Evolutionary conservation across 2,888 invertebrate species (phyloP).

Genomic region (Strigamia crassipes): DNA sequence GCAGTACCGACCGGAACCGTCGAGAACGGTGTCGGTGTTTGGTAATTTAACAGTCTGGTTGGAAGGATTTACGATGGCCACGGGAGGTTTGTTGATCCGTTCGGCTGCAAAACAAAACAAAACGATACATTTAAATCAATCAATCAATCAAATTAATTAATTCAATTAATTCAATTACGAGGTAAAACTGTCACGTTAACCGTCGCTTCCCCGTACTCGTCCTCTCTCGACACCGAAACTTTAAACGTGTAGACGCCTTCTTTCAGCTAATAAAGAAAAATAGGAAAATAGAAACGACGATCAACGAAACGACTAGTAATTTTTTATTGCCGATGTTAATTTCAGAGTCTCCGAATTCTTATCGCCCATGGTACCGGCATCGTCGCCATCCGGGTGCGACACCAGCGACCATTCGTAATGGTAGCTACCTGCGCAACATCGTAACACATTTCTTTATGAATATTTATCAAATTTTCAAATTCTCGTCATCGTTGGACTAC

Average conservation of each 20-base stretch:
- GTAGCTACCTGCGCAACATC: not conserved
- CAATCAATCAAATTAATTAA: not conserved
- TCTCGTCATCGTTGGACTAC: conserved; percentile 68
- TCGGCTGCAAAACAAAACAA: conserved; percentile 63
- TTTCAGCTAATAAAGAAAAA: conserved; percentile 55
- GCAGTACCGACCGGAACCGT: conserved; percentile 66
- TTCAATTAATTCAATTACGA: conserved; percentile 57
- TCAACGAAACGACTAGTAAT: not conserved
- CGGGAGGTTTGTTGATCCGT: conserved; percentile 77
- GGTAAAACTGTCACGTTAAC: conserved; percentile 90
- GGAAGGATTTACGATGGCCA: conserved; percentile 82
- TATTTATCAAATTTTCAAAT: too few species aligned
- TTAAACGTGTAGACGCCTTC: conserved; percentile 87
- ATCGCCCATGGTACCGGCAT: conserved; percentile 59
- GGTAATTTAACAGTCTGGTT: conserved; percentile 86
- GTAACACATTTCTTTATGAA: too few species aligned
- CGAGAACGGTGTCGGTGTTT: conserved; percentile 85
- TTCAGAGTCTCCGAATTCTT: conserved; percentile 50
- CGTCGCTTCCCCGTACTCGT: conserved; percentile 64
- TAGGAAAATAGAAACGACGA: not conserved
- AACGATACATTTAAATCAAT: not conserved
- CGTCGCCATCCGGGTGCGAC: conserved; percentile 77
- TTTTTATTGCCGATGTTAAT: conserved; percentile 47
- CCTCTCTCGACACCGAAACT: conserved; percentile 71
- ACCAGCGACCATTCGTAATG: conserved; percentile 83